Conservation (phyloP, 2,888 invertebrate genomes). For the Mactromeris polynyma region DNA sequence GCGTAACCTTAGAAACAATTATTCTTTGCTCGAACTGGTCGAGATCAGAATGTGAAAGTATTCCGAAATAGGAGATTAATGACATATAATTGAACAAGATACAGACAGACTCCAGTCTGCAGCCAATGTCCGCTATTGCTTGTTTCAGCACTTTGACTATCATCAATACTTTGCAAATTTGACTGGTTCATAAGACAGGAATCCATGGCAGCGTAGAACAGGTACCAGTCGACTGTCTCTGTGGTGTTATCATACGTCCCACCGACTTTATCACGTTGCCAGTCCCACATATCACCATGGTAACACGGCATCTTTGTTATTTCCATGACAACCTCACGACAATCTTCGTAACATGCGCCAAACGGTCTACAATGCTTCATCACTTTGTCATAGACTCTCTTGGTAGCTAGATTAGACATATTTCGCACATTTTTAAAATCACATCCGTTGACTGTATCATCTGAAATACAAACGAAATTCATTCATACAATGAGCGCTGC, state of each 20-base stretch:
- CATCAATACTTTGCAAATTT: neutral
- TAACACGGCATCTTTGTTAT: slow-evolving; percentile 57
- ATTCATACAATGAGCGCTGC: too few species aligned
- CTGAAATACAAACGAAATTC: slow-evolving; percentile 26
- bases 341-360: slow-evolving; percentile 56
- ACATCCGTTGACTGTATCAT: slow-evolving; percentile 53
- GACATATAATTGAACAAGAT: neutral
- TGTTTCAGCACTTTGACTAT: neutral
- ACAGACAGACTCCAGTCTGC: neutral
- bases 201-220: slow-evolving; percentile 47
- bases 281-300: slow-evolving; percentile 60
- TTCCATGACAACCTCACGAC: slow-evolving; percentile 45
- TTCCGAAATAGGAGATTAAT: too few species aligned
- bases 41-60: too few species aligned
- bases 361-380: slow-evolving; percentile 51
- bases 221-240: slow-evolving; percentile 38
- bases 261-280: slow-evolving; percentile 48
- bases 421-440: slow-evolving; percentile 47
- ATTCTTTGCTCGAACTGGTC: too few species aligned
- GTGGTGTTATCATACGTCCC: slow-evolving; percentile 13
- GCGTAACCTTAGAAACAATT: too few species aligned
- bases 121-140: neutral
- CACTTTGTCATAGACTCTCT: slow-evolving; percentile 37
- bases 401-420: slow-evolving; percentile 43
- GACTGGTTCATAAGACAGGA: slow-evolving; percentile 27